Evolutionary conservation across 2,888 invertebrate species (phyloP).

Genomic region (Laothoe populi): DNA sequence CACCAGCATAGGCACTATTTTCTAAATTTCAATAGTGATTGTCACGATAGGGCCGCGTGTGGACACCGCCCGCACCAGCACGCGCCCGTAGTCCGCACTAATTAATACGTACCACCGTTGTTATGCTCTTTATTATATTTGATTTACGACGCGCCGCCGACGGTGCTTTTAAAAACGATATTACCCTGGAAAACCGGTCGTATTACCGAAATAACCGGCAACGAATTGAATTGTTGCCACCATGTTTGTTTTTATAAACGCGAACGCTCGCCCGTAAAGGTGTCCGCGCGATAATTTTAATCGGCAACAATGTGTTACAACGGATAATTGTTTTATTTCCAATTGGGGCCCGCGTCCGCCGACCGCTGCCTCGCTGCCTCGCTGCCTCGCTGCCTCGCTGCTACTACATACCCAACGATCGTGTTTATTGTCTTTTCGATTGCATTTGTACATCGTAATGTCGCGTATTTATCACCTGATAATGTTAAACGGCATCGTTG

Average conservation of each 20-base stretch:
- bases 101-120: slow-evolving; percentile 71
- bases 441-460: slow-evolving; percentile 31
- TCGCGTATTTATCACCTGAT: slow-evolving; percentile 33
- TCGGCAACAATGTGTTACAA: slow-evolving; percentile 49
- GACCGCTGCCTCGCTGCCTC: slow-evolving; percentile 27
- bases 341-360: slow-evolving; percentile 43
- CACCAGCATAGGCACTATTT: too few species aligned
- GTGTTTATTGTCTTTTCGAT: slow-evolving; percentile 36
- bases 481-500: slow-evolving; percentile 20
- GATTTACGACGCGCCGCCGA: slow-evolving; percentile 63
- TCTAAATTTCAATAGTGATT: slow-evolving; percentile 28
- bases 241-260: slow-evolving; percentile 67
- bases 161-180: slow-evolving; percentile 59
- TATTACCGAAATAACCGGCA: slow-evolving; percentile 62
- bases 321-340: slow-evolving; percentile 52
- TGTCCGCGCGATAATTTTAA: slow-evolving; percentile 60
- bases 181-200: slow-evolving; percentile 59
- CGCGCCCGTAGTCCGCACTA: slow-evolving; percentile 37
- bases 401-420: slow-evolving; percentile 29
- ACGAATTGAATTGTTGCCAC: slow-evolving; percentile 67
- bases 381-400: background rate
- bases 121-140: slow-evolving; percentile 75
- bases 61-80: background rate
- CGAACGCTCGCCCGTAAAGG: slow-evolving; percentile 53
- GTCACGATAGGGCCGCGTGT: background rate